phyloP scores from a whole-genome alignment of 2,797 vertebrate genomes.

The Oreonectes daqikongensis region DNA sequence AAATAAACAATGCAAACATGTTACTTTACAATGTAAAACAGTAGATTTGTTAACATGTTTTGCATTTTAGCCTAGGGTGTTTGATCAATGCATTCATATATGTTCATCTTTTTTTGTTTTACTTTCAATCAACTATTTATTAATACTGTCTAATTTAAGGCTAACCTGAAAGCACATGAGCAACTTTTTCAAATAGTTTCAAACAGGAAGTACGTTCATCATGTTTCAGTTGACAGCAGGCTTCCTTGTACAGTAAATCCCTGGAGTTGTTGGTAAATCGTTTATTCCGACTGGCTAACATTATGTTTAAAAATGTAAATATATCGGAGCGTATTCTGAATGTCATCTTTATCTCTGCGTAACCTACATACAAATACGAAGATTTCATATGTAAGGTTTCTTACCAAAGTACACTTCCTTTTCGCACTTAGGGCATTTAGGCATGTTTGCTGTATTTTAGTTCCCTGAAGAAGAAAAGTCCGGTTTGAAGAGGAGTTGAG shows the following conservation, averaged over 20 bases:
- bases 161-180: too few relatives aligned
- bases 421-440: constrained; percentile 91
- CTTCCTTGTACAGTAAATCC: constrained; percentile 39
- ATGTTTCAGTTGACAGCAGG: not conserved
- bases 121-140: not conserved
- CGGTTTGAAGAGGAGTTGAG: constrained; percentile 17
- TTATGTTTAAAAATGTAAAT: not conserved
- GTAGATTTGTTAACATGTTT: not conserved
- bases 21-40: constrained; percentile 37
- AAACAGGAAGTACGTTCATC: constrained; percentile 44
- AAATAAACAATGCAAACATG: constrained; percentile 32
- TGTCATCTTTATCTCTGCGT: not conserved
- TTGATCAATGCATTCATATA: not conserved
- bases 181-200: not conserved
- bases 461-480: constrained; percentile 41
- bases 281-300: not conserved
- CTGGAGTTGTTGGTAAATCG: not conserved
- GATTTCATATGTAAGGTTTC: constrained; percentile 50
- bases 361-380: not conserved
- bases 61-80: not conserved
- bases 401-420: constrained; percentile 98
- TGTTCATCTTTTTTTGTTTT: not conserved
- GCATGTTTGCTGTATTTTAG: constrained; percentile 76
- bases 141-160: too few relatives aligned
- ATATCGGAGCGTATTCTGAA: not conserved